A percentile compares a stretch with the other conserved stretches of the same genome.
phyloP scores from a whole-genome alignment of 2,113 vertebrate genomes.

The Synodontis membranacea region DNA sequence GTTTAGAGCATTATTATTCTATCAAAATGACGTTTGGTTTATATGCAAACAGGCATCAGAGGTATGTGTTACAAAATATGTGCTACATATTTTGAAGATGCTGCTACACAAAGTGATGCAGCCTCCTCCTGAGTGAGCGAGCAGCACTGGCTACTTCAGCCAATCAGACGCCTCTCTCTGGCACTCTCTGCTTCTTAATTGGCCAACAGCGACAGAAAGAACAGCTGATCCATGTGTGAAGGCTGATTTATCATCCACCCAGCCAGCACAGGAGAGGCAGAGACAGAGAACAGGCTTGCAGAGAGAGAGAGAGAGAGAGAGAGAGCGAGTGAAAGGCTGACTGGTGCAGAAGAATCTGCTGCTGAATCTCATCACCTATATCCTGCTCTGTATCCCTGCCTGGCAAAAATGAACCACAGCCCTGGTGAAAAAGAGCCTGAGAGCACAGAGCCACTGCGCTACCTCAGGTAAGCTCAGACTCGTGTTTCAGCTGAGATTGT shows the following conservation, averaged over 20 bases:
- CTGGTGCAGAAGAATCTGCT: slow-evolving; percentile 22
- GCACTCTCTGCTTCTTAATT: slow-evolving; percentile 71
- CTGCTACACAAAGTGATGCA: slow-evolving; percentile 42
- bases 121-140: slow-evolving; percentile 58
- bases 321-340: slow-evolving; percentile 39
- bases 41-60: no score
- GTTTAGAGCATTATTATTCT: no score
- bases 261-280: slow-evolving; percentile 58
- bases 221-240: slow-evolving; percentile 66
- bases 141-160: slow-evolving; percentile 53
- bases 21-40: no score
- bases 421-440: slow-evolving; percentile 71
- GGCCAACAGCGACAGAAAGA: slow-evolving; percentile 64
- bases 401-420: slow-evolving; percentile 77
- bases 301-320: slow-evolving; percentile 36
- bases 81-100: slow-evolving; percentile 35
- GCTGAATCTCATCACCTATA: slow-evolving; percentile 45
- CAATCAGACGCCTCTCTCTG: slow-evolving; percentile 66
- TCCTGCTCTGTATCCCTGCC: slow-evolving; percentile 54
- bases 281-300: slow-evolving; percentile 41
- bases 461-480: slow-evolving; percentile 73
- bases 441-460: slow-evolving; percentile 73
- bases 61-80: no score
- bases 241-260: slow-evolving; percentile 64
- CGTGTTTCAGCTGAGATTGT: no score